Percentiles rank a stretch among this genome's conserved stretches.
Conservation (phyloP, 37 sponge, comb jelly and placozoan genomes). For the Ephydatia muelleri region DNA sequence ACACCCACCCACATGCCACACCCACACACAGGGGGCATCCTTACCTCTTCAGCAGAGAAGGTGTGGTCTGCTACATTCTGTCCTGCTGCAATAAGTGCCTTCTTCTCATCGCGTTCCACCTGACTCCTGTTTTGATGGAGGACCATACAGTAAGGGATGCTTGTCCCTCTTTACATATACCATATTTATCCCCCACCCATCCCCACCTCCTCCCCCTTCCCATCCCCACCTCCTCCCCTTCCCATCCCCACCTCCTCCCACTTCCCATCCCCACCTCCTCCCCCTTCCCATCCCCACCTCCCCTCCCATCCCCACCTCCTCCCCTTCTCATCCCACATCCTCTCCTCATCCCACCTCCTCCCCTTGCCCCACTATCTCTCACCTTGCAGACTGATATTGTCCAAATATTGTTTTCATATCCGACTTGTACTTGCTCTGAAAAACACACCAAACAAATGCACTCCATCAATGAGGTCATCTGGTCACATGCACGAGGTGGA, state of each 20-base stretch:
- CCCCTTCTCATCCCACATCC: neutral
- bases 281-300: neutral
- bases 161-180: no score
- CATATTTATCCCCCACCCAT: neutral
- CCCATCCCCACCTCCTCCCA: neutral
- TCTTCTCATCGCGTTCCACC: constrained; percentile 62
- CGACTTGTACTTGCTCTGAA: constrained; percentile 75
- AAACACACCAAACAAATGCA: neutral
- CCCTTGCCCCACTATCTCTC: neutral
- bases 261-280: neutral
- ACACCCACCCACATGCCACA: neutral
- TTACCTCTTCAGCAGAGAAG: constrained; percentile 58
- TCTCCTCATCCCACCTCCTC: neutral
- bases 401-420: constrained; percentile 64
- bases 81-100: constrained; percentile 27
- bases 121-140: constrained; percentile 14
- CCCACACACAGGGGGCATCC: neutral
- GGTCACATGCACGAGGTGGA: neutral
- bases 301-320: neutral
- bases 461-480: neutral
- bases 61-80: constrained; percentile 35
- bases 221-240: neutral
- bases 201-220: neutral
- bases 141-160: no score
- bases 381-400: constrained; percentile 78